These are phyloP conservation scores for Heliconius congener DNA, from an alignment of 1,140 invertebrate species.

Conservation along the genomic window DNA sequence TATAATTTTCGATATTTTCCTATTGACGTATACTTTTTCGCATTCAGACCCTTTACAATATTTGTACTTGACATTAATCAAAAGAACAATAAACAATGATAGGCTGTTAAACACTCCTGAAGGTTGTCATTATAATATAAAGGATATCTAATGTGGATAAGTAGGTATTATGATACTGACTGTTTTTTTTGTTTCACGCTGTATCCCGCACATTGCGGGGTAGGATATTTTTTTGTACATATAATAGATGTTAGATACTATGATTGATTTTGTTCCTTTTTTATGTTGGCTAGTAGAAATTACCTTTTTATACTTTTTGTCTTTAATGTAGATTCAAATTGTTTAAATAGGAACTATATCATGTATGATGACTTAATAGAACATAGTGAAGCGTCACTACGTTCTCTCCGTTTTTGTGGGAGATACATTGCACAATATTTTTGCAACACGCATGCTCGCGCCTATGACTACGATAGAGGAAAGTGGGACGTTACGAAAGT, in stretches of 20 bases:
- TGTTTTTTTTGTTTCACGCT: not conserved
- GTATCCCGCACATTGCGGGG: no score
- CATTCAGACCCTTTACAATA: not conserved
- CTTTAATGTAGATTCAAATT: not conserved
- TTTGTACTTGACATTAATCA: constrained; percentile 27
- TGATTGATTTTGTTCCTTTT: not conserved
- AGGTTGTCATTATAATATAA: not conserved
- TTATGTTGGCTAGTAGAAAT: not conserved
- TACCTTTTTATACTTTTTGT: not conserved
- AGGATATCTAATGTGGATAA: not conserved
- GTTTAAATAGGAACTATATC: no score
- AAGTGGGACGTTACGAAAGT: constrained; percentile 65
- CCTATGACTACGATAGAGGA: constrained; percentile 8
- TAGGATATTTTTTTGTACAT: no score
- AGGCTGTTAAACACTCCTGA: constrained; percentile 2
- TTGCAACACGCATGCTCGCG: not conserved
- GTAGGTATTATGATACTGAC: not conserved
- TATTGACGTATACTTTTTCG: not conserved
- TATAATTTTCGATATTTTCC: not conserved
- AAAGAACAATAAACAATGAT: constrained; percentile 32
- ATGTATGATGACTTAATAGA: no score
- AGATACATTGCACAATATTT: not conserved
- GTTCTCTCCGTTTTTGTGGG: not conserved
- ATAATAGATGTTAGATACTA: no score
- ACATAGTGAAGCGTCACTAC: not conserved